Base-by-base conservation (phyloP, 2,113 vertebrate genomes). In the Haplochromis burtoni region DNA sequence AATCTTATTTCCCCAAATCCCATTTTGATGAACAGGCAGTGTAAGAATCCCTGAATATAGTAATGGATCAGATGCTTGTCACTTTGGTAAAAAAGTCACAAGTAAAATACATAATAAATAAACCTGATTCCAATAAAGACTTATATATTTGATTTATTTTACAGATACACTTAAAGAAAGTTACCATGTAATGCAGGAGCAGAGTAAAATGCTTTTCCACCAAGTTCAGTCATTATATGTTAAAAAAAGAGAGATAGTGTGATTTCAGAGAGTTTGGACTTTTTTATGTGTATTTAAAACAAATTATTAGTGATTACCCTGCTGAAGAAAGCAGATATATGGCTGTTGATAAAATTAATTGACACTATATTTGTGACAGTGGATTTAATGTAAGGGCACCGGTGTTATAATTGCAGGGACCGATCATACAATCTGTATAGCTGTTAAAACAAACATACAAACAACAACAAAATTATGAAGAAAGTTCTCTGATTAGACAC, bases 1-100 rank as follows among this genome's bases (percentile, higher is more conserved):
- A 85, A 82, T 80, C 42, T n/a, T 49, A 31, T 49, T 78, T 79
- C 17, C 3, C 31, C 16, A 86, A 88, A 91, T 89, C 85, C 76
- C 26, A 51, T 81, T 86, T 26, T 71, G 76, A 87, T 86, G 81
- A 80, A 73, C 24, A n/a, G 81, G 76, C 66, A 84, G 82, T 3
- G 9, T 14, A 29, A 40, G 35, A 89, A 73, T 83, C 81, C 81
- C n/a, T 3, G 84, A 40, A 83, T 85, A 51, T 84, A 79, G 84
- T 9, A 79, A 86, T 47, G 53, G 63, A 84, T 90, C 47, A 45
- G 57, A 80, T 80, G 79, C 51, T 76, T 86, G 66, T 90, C 51
- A 51, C 19, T 82, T 86, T 16, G 71, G 66, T 66, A 17, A 45
- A 66, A 31, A 40, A 31, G 40, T 33, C 9, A 7, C 9, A 63